These are phyloP conservation scores for Eristalinus sepulchralis DNA, from an alignment of 2,888 invertebrate genomes.

Conservation along the genomic window DNA sequence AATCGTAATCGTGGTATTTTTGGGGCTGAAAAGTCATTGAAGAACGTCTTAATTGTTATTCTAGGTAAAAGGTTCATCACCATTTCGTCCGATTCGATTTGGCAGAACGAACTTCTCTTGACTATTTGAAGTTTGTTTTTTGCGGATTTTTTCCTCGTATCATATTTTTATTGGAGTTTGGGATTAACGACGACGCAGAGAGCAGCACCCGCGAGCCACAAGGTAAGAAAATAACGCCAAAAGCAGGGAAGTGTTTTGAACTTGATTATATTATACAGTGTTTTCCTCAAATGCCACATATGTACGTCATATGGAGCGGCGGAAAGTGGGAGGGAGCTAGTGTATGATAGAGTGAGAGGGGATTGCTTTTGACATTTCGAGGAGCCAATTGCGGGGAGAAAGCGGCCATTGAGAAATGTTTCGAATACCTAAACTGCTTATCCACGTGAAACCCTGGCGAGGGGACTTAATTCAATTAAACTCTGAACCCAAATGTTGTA, in stretches of 20 bases:
- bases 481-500: constrained; percentile 11
- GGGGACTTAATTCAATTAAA: constrained; percentile 20
- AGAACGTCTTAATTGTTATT: constrained; percentile 19
- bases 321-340: not conserved
- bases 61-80: constrained; percentile 32
- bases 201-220: not conserved
- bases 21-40: constrained; percentile 27
- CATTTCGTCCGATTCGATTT: constrained; percentile 20
- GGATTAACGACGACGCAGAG: not conserved
- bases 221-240: not conserved
- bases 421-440: constrained; percentile 4
- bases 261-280: not conserved
- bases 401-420: not conserved
- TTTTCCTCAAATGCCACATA: not conserved
- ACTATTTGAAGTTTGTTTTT: not conserved
- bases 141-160: not conserved
- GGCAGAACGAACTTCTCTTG: not conserved
- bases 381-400: not conserved
- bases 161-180: not conserved
- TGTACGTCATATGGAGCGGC: not conserved
- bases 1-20: constrained; percentile 38
- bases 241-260: not conserved
- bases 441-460: constrained; percentile 1
- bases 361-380: not conserved
- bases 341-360: not conserved